phyloP scores from a whole-genome alignment of 2,797 vertebrate species.

The Pantherophis alleghaniensis region DNA sequence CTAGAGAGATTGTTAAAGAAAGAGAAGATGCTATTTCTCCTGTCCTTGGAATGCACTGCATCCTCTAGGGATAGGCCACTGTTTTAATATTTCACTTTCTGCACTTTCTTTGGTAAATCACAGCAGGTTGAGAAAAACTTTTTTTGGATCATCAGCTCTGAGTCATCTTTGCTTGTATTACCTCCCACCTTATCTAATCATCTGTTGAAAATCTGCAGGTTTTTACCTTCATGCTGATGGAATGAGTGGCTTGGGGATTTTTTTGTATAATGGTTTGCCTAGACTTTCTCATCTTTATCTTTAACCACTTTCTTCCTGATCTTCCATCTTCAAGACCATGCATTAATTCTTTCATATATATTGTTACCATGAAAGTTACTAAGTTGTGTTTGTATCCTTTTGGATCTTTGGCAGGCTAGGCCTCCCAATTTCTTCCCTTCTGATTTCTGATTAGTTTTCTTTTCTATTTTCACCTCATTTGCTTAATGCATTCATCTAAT shows the following conservation, averaged over 20 bases:
- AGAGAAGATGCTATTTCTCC: neutral
- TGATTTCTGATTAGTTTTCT: neutral
- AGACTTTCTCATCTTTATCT: neutral
- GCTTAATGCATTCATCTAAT: constrained; percentile 15
- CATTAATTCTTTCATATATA: neutral
- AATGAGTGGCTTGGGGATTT: neutral
- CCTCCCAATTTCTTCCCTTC: neutral
- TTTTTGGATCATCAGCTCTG: neutral
- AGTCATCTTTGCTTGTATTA: neutral
- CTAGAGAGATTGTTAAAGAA: neutral
- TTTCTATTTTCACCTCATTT: neutral
- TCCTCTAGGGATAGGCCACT: neutral
- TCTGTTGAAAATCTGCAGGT: constrained; percentile 10
- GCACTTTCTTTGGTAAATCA: neutral
- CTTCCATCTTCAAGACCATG: neutral
- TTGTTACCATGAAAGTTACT: neutral
- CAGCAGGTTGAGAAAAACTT: neutral
- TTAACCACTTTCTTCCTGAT: constrained; percentile 8
- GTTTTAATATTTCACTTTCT: neutral
- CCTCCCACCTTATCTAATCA: neutral
- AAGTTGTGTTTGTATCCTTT: neutral
- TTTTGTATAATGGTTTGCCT: neutral
- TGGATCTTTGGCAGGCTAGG: neutral
- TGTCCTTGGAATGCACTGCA: neutral
- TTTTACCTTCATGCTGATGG: constrained; percentile 4